Conservation (phyloP, 1,140 invertebrate species). For the Neomicropteryx cornuta region DNA sequence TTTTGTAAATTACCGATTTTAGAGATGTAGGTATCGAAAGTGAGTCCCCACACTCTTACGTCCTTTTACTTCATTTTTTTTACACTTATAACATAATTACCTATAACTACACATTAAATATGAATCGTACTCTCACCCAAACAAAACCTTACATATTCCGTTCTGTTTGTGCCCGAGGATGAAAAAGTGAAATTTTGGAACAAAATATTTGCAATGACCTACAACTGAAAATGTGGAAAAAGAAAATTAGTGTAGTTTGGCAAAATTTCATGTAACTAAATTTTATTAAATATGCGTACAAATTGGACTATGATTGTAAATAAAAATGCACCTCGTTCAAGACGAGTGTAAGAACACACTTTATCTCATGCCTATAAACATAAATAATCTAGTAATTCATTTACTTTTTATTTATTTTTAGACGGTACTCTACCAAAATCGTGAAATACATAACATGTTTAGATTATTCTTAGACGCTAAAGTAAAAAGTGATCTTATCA, state of each 20-base stretch:
- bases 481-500: no score
- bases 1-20: no score
- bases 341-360: not conserved
- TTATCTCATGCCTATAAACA: not conserved
- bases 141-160: not conserved
- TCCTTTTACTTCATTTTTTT: no score
- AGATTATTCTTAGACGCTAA: no score
- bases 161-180: not conserved
- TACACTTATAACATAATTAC: no score
- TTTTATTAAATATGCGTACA: not conserved
- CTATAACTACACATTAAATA: no score
- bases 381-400: not conserved
- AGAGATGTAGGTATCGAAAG: no score
- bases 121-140: no score
- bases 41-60: no score
- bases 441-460: no score
- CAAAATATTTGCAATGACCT: slow-evolving; percentile 1
- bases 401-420: not conserved
- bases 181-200: not conserved
- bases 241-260: not conserved
- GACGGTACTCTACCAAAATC: no score
- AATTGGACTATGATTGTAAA: slow-evolving; percentile 1
- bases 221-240: not conserved
- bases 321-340: not conserved
- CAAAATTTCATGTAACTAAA: not conserved